phyloP scores from a whole-genome alignment of 2,888 invertebrate species.

The Mechanitis mazaeus region DNA sequence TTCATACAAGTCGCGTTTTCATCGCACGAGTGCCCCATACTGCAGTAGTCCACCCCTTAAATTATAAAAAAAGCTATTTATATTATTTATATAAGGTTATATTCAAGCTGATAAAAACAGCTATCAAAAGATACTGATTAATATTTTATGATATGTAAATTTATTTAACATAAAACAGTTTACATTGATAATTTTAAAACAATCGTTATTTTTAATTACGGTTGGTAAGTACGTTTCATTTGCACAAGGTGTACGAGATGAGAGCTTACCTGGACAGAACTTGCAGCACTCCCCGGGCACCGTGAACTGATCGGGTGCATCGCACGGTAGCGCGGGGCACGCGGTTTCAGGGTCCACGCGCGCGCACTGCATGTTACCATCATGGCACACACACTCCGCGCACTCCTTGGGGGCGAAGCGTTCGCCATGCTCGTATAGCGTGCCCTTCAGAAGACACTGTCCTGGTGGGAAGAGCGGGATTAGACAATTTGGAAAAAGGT shows the following conservation, averaged over 20 bases:
- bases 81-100: too few relatives aligned
- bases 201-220: too few relatives aligned
- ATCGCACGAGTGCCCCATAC: constrained; percentile 91
- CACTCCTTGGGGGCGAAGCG: constrained; percentile 83
- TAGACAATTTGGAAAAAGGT: too few relatives aligned
- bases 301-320: constrained; percentile 84
- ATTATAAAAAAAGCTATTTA: constrained; percentile 14
- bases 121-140: too few relatives aligned
- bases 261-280: constrained; percentile 85
- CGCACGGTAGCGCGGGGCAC: constrained; percentile 88
- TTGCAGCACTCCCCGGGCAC: constrained; percentile 93
- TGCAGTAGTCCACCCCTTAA: constrained; percentile 91
- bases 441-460: constrained; percentile 82
- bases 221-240: too few relatives aligned
- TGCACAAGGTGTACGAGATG: neutral
- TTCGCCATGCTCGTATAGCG: constrained; percentile 88
- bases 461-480: constrained; percentile 59
- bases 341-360: constrained; percentile 82
- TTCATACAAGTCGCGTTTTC: constrained; percentile 94
- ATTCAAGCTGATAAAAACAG: too few relatives aligned
- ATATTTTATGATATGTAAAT: too few relatives aligned
- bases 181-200: too few relatives aligned
- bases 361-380: constrained; percentile 88
- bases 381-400: constrained; percentile 87
- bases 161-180: too few relatives aligned